Conservation (phyloP, 1,140 invertebrate genomes). For the Drosophila mauritiana region DNA sequence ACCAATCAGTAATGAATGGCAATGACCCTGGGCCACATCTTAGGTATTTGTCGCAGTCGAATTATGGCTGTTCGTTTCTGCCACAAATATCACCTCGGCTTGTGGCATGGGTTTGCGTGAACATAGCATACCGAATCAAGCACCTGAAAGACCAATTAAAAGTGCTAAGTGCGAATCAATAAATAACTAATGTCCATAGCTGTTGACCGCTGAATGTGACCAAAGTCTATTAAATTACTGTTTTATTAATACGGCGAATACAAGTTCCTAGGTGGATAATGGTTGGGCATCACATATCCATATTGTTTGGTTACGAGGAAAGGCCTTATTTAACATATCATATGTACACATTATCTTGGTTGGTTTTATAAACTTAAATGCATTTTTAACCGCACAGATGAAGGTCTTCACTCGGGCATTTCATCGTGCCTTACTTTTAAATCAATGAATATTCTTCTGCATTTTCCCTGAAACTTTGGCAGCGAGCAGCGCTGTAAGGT, state of each 20-base stretch:
- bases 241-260: no score
- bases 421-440: no score
- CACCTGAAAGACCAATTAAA: constrained; percentile 21
- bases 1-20: constrained; percentile 57
- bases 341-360: no score
- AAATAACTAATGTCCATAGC: constrained; percentile 12
- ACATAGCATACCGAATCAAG: constrained; percentile 34
- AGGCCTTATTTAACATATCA: no score
- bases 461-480: constrained; percentile 41
- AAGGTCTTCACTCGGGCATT: no score
- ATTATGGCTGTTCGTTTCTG: constrained; percentile 13
- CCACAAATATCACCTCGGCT: constrained; percentile 40
- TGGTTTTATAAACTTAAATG: no score
- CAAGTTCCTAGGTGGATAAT: no score
- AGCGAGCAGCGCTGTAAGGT: neutral
- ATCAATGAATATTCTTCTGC: no score
- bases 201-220: neutral
- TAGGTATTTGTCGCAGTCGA: constrained; percentile 12
- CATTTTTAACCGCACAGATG: no score
- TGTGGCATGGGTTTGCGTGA: constrained; percentile 3
- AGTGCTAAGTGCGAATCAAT: constrained; percentile 16
- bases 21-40: neutral
- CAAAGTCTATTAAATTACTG: no score
- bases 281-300: no score
- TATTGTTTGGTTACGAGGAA: no score